A percentile compares a stretch with the other conserved stretches of the same genome.
Evolutionary conservation across 2,113 vertebrate genomes (phyloP).

Genomic region (Bujurquina vittata): DNA sequence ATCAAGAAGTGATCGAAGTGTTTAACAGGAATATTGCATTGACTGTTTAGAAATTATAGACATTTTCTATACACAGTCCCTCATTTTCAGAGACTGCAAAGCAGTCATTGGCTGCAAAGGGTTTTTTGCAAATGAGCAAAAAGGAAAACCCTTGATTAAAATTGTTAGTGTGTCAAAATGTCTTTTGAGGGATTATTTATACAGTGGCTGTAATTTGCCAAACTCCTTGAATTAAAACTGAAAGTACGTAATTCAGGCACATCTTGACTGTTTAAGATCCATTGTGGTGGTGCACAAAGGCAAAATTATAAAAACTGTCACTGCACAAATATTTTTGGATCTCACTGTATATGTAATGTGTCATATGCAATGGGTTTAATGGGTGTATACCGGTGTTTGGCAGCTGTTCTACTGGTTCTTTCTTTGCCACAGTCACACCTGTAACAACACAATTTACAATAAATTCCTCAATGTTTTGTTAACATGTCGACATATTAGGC

Average conservation of each 20-base stretch:
- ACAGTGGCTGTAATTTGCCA: not conserved
- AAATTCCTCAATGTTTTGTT: not conserved
- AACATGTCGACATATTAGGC: not conserved
- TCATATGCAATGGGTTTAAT: not conserved
- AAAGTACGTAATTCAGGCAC: not conserved
- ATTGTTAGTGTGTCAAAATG: no score
- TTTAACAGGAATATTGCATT: not conserved
- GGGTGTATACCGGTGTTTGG: constrained; percentile 7
- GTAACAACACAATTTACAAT: not conserved
- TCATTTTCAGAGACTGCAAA: not conserved
- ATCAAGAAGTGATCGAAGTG: not conserved
- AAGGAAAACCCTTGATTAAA: no score
- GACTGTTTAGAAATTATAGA: not conserved
- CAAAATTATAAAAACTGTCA: not conserved
- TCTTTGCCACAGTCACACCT: constrained; percentile 30
- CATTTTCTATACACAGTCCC: not conserved
- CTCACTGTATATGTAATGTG: not conserved
- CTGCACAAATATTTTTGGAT: not conserved
- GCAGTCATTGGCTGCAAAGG: not conserved
- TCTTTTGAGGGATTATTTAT: not conserved
- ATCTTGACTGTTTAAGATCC: not conserved
- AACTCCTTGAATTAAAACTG: not conserved
- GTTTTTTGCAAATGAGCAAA: no score
- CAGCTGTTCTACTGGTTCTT: constrained; percentile 16
- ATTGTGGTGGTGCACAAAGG: not conserved